Evolutionary conservation across 2,797 vertebrate species (phyloP), one percentile per base, ranked within the genome.

Genomic region (Euphonia xanthogaster): DNA sequence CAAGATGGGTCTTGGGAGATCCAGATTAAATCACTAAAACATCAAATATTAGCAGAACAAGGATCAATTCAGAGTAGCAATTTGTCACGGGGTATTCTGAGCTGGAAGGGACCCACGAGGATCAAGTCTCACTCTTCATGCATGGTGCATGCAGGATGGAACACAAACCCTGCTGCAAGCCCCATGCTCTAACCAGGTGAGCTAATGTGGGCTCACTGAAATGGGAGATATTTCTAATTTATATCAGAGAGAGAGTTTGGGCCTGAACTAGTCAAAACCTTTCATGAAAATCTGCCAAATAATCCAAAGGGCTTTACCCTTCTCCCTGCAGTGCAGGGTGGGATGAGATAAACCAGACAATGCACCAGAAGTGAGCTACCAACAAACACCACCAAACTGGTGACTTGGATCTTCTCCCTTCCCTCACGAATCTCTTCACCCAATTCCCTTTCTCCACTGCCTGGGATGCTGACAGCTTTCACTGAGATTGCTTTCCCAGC

Each of bases 81-180:
- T 35, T 63, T 18, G 39, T 35, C 54, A 18, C 24, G 22, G 30
- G 20, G 2, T n/a, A 1, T 16, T 66, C 51, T 51, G 44, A 30
- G 40, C 5, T 12, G 24, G 24, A 53, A 68, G 30, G 37, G 20
- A 39, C 16, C 23, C 54, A 53, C 24, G 6, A 12, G 40, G 47
- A 21, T 25, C 30, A 30, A 39, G 11, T 14, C 30, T 39, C 40
- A 22, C 40, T 12, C 16, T 12, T 2, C 14, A 45, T 30, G 72
- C 14, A 4, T 23, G 37, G 2, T 30, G 8, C 39, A 21, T 0
- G 13, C 4, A 47, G 40, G 11, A 45, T 21, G 11, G 18, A 22
- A 8, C 6, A 39, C 28, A 61, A n/a, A 21, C 13, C 28, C n/a
- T 12, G 39, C 15, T 3, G 3, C 4, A 1, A 28, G 10, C 47